Evolutionary conservation across 2,888 invertebrate genomes (phyloP), one percentile per base, ranked within the genome.

Genomic region (Eupithecia centaureata): DNA sequence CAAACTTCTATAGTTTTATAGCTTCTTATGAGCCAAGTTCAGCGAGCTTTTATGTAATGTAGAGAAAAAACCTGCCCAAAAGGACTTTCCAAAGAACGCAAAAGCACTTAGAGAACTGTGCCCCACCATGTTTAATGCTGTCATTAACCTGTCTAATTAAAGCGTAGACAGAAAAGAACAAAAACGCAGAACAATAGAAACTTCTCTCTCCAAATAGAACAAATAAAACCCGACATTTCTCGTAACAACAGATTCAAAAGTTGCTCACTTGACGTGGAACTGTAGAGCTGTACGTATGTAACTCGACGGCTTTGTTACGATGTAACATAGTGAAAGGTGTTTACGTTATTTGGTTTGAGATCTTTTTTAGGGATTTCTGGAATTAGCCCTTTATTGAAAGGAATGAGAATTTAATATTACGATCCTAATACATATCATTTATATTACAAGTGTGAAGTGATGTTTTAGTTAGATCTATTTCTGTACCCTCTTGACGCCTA

Each of bases 241-340:
- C 62, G 30, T 63, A 67, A 62, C 42, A 42, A 61, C 54, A 56
- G 38, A 61, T 61, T 65, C 51, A 62, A 57, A 57, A 62, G 59
- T 67, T 33, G 38, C 57, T 59, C 38, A 62, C 42, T 67, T 63
- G 54, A 51, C 51, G 33, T 58, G 58, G 52, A 66, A 65, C 28
- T 59, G 33, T 35, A 56, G 61, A 57, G 61, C 51, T 56, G 28
- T 30, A 32, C 32, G 30, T 56, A 56, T 2, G 28, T 30, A 54
- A 10, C 27, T n/a, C 54, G 27, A 28, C 1, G n/a, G n/a, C 22
- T 33, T 33, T 33, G 32, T 32, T 10, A 30, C 32, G n/a, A 10
- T 30, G 32, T 4, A 57, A 32, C 30, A 2, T 57, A 57, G 32
- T 57, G 32, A 57, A 30, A 32, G 18, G 57, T 30, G 54, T 56